These are phyloP conservation scores for Branchipolynoe longqiensis DNA, from an alignment of 2,888 invertebrate genomes.

Conservation along the genomic window DNA sequence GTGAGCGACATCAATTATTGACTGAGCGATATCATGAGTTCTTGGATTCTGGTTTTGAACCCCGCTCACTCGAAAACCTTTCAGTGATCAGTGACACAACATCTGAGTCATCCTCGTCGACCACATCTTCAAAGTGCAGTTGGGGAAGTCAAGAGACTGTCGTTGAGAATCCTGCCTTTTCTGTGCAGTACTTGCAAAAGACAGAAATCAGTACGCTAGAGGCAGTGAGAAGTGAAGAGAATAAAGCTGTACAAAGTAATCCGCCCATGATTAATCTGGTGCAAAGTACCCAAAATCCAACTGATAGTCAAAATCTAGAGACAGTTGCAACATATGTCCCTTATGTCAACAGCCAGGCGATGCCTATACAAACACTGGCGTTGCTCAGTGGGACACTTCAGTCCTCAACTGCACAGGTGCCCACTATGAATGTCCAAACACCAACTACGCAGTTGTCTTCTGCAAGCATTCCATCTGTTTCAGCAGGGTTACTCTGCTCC, in stretches of 20 bases:
- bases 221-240: not conserved
- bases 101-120: conserved; percentile 34
- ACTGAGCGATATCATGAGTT: not conserved
- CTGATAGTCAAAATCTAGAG: not conserved
- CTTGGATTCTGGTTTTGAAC: not conserved
- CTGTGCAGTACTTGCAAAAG: conserved; percentile 15
- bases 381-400: not conserved
- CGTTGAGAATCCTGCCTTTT: conserved; percentile 35
- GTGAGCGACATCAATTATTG: not conserved
- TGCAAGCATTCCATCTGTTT: no score
- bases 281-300: not conserved
- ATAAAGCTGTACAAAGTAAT: not conserved
- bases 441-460: no score
- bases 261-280: not conserved
- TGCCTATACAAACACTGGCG: no score
- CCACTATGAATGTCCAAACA: no score
- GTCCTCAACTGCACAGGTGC: not conserved
- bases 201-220: not conserved
- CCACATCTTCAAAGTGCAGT: not conserved
- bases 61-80: not conserved
- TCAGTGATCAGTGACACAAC: conserved; percentile 15
- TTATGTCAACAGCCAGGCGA: not conserved
- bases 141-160: conserved; percentile 49
- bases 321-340: not conserved
- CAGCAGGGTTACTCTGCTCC: no score